Evolutionary conservation across 2,888 invertebrate species (phyloP).

Genomic region (Melolontha melolontha): DNA sequence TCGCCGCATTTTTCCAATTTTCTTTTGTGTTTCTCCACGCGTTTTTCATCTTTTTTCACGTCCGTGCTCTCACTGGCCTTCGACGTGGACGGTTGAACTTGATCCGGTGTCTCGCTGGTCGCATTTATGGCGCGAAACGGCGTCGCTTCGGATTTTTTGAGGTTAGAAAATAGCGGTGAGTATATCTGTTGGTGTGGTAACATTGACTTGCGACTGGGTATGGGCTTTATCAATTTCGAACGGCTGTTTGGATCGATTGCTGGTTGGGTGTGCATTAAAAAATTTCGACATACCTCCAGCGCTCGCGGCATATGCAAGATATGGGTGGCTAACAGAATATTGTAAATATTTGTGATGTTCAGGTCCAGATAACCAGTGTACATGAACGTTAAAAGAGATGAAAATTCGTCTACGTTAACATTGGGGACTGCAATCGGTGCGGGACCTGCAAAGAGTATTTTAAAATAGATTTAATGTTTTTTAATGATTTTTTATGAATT

Average conservation of each 20-base stretch:
- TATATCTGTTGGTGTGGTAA: slow-evolving; percentile 57
- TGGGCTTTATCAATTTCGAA: slow-evolving; percentile 66
- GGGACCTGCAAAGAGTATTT: slow-evolving; percentile 51
- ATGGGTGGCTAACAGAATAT: slow-evolving; percentile 78
- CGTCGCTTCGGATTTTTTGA: slow-evolving; percentile 61
- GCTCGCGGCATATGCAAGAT: slow-evolving; percentile 81
- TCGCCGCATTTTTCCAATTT: slow-evolving; percentile 52
- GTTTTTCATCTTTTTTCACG: slow-evolving; percentile 28
- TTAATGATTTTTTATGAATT: too few relatives aligned
- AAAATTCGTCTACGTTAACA: slow-evolving; percentile 73
- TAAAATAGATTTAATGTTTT: neutral
- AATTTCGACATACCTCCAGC: slow-evolving; percentile 75
- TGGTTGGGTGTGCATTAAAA: slow-evolving; percentile 70
- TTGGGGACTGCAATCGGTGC: slow-evolving; percentile 68
- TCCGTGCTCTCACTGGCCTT: slow-evolving; percentile 15
- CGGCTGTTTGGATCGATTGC: slow-evolving; percentile 46
- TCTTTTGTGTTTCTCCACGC: slow-evolving; percentile 41
- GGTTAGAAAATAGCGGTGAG: slow-evolving; percentile 51
- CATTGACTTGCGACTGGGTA: slow-evolving; percentile 66
- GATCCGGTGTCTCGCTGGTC: slow-evolving; percentile 23
- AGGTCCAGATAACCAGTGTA: slow-evolving; percentile 80
- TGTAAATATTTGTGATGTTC: slow-evolving; percentile 78
- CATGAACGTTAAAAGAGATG: slow-evolving; percentile 79
- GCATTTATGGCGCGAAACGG: slow-evolving; percentile 55
- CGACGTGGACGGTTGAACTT: slow-evolving; percentile 41